Base-by-base conservation (phyloP, 2,797 vertebrate species). In the Clamator glandarius region DNA sequence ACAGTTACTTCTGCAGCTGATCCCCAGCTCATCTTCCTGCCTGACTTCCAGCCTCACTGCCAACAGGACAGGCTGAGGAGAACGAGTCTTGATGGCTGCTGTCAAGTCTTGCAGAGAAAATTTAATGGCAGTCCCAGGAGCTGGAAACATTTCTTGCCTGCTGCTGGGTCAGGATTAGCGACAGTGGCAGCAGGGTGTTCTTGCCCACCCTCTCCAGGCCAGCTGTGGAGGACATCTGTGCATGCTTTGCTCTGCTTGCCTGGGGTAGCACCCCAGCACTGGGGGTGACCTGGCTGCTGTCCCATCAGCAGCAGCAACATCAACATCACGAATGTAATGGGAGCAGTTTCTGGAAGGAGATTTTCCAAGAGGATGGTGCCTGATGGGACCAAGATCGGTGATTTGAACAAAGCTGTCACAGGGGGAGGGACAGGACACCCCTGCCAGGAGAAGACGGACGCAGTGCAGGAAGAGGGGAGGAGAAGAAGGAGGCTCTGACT, bases 141-240 rank as follows among this genome's bases (percentile, higher is more conserved):
- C 58, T 35, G 70, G 31, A 18, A 70, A 5, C 1, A 1, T 28
- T 21, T n/a, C 68, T 35, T 39, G 42, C 74, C 28, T 51, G 58
- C 74, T 84, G 21, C 46, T 51, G 57, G 31, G 12, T 4, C 23
- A 54, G 50, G 26, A 28, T 46, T 51, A 59, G 21, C 50, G 58
- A 15, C 4, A 8, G 18, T 0, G 23, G 31, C 75, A 74, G 44
- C 16, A n/a, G 16, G 2, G 15, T 66, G 36, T 57, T 50, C 8
- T 1, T 52, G 25, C 11, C 35, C 36, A 39, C 12, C 14, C 24
- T 48, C n/a, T 36, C 42, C 67, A 50, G 51, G 11, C 12, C 46
- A 77, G 44, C 15, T 0, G 0, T 21, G 57, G 66, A 54, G 23
- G 19, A 28, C 31, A 26, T 20, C 36, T 63, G 0, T 5, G 35